A percentile compares a stretch with the other conserved stretches of the same genome.
phyloP scores from a whole-genome alignment of 2,113 vertebrate species.

The Andinoacara biseriatus region DNA sequence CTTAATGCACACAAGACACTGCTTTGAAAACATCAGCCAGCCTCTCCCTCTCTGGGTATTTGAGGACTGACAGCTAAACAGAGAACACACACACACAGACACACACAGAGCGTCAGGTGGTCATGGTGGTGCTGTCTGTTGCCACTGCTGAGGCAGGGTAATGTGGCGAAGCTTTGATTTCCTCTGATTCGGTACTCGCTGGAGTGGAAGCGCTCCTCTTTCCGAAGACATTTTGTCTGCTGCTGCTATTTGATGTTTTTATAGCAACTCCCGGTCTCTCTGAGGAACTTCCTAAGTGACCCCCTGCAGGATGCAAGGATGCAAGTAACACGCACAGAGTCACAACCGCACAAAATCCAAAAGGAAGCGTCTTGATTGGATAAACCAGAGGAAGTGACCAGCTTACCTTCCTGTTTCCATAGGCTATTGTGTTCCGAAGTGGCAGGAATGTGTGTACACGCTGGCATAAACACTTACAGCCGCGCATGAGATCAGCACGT shows the following conservation, averaged over 20 bases:
- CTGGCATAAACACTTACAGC: neutral
- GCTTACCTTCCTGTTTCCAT: slow-evolving; percentile 60
- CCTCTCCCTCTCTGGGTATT: slow-evolving; percentile 22
- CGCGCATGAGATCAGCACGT: slow-evolving; percentile 22
- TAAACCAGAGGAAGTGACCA: slow-evolving; percentile 47
- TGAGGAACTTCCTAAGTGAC: slow-evolving; percentile 26
- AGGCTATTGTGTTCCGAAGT: slow-evolving; percentile 42
- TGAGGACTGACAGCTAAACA: neutral
- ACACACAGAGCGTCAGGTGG: slow-evolving; percentile 3
- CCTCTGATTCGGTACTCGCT: slow-evolving; percentile 15
- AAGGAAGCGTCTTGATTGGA: slow-evolving; percentile 60
- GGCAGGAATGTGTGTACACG: neutral
- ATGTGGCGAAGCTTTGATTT: slow-evolving; percentile 47
- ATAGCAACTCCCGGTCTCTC: slow-evolving; percentile 30
- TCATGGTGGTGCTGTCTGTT: neutral
- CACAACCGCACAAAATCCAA: neutral
- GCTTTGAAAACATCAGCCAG: slow-evolving; percentile 47
- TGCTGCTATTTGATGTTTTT: slow-evolving; percentile 62
- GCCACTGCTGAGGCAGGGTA: neutral
- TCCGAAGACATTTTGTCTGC: slow-evolving; percentile 43
- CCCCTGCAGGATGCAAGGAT: slow-evolving; percentile 37
- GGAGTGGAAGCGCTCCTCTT: slow-evolving; percentile 2
- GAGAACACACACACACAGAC: neutral
- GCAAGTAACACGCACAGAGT: neutral
- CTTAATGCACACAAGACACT: slow-evolving; percentile 38